Percentiles rank a stretch among this genome's conserved stretches.
phyloP scores from a whole-genome alignment of 2,888 invertebrate genomes.

The Stomorhina lunata region DNA sequence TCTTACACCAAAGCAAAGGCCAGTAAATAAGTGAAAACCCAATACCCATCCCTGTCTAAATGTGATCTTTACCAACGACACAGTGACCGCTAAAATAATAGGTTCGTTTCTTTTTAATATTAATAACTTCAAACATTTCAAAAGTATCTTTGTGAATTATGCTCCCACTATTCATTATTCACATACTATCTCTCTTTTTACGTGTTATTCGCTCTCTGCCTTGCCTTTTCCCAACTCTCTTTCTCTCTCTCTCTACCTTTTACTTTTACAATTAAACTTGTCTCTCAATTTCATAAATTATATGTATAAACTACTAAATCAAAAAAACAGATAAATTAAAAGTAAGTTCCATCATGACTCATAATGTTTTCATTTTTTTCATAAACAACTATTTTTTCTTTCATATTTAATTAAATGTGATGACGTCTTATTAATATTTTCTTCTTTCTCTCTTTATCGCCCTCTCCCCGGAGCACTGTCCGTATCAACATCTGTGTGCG shows the following conservation, averaged over 20 bases:
- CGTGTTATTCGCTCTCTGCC: not conserved
- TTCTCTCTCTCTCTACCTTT: not conserved
- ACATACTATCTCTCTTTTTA: too few relatives aligned
- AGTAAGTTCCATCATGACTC: constrained; percentile 30
- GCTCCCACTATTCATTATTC: too few relatives aligned
- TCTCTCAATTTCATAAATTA: not conserved
- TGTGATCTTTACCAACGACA: constrained; percentile 17
- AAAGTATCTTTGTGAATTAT: too few relatives aligned
- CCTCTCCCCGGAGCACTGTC: too few relatives aligned
- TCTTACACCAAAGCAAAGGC: not conserved
- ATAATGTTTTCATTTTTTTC: constrained; percentile 16
- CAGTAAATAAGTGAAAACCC: not conserved
- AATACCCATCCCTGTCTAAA: constrained; percentile 21
- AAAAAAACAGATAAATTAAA: not conserved
- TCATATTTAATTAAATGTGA: constrained; percentile 6
- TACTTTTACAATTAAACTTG: not conserved
- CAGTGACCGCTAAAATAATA: constrained; percentile 19
- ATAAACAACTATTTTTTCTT: constrained; percentile 27
- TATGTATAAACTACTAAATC: too few relatives aligned
- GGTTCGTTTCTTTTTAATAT: too few relatives aligned
- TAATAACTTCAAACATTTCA: too few relatives aligned
- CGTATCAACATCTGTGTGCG: not conserved
- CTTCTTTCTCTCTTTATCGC: not conserved
- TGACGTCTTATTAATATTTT: constrained; percentile 41
- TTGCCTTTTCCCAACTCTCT: not conserved